Evolutionary conservation across 2,888 invertebrate genomes (phyloP).

Genomic region (Lepeophtheirus nordmannii): DNA sequence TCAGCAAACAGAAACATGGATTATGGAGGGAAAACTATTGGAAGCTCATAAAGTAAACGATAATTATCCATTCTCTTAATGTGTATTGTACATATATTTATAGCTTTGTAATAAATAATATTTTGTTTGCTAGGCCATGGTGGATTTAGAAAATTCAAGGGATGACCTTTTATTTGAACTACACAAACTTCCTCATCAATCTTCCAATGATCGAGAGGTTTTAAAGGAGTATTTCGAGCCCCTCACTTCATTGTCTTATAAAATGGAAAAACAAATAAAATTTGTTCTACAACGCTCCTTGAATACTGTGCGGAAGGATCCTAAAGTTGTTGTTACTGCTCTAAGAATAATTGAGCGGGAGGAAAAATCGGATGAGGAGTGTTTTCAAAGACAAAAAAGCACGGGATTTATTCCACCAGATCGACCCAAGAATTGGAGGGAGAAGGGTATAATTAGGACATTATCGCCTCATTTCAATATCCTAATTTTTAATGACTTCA

Average conservation of each 20-base stretch:
- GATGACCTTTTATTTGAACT: conserved; percentile 88
- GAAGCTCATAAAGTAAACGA: conserved; percentile 66
- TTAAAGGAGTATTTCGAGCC: conserved; percentile 90
- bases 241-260: conserved; percentile 72
- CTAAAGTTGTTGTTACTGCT: conserved; percentile 86
- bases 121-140: conserved; percentile 39
- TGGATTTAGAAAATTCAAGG: conserved; percentile 87
- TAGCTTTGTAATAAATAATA: conserved; percentile 23
- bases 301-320: conserved; percentile 84
- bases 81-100: background rate
- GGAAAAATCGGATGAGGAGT: conserved; percentile 76
- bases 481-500: conserved; percentile 32
- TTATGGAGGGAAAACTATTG: conserved; percentile 81
- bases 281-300: conserved; percentile 73
- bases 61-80: background rate
- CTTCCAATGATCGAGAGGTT: conserved; percentile 64
- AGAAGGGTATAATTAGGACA: conserved; percentile 37
- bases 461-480: conserved; percentile 37
- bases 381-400: conserved; percentile 48
- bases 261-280: conserved; percentile 77
- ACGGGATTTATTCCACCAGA: conserved; percentile 85
- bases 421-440: conserved; percentile 77
- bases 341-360: conserved; percentile 90
- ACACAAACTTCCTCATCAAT: conserved; percentile 41
- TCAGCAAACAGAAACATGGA: conserved; percentile 79